These are phyloP conservation scores for Ypsolopha scabrella DNA, from an alignment of 2,888 invertebrate species.

Conservation along the genomic window DNA sequence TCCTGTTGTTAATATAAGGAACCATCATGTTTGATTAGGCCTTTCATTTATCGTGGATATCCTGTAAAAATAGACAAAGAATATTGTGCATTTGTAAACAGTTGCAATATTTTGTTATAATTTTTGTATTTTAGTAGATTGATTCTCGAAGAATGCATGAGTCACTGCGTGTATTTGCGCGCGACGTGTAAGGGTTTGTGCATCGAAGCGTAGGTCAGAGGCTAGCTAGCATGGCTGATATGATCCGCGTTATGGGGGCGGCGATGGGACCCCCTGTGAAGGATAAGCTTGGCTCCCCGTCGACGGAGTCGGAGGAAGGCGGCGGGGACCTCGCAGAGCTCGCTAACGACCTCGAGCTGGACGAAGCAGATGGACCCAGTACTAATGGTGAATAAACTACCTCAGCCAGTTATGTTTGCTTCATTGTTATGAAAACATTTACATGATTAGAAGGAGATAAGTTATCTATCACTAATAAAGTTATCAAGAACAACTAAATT, in stretches of 20 bases:
- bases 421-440: no score
- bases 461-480: no score
- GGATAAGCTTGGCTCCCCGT: slow-evolving; percentile 85
- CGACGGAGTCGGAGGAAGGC: slow-evolving; percentile 89
- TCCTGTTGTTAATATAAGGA: no score
- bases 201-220: not conserved
- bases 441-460: no score
- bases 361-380: slow-evolving; percentile 77
- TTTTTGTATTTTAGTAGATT: slow-evolving; percentile 11
- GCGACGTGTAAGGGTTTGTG: slow-evolving; percentile 10
- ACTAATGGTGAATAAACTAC: slow-evolving; percentile 59
- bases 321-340: slow-evolving; percentile 74
- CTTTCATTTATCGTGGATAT: no score
- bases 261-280: slow-evolving; percentile 75
- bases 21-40: no score
- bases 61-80: no score
- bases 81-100: slow-evolving; percentile 8
- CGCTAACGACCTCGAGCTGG: slow-evolving; percentile 75
- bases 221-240: slow-evolving; percentile 72
- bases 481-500: no score
- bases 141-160: slow-evolving; percentile 35
- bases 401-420: no score
- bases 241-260: slow-evolving; percentile 76
- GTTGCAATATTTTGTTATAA: not conserved
- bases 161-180: slow-evolving; percentile 23